Evolutionary conservation across 2,888 invertebrate genomes (phyloP).

Genomic region (Plutella xylostella): DNA sequence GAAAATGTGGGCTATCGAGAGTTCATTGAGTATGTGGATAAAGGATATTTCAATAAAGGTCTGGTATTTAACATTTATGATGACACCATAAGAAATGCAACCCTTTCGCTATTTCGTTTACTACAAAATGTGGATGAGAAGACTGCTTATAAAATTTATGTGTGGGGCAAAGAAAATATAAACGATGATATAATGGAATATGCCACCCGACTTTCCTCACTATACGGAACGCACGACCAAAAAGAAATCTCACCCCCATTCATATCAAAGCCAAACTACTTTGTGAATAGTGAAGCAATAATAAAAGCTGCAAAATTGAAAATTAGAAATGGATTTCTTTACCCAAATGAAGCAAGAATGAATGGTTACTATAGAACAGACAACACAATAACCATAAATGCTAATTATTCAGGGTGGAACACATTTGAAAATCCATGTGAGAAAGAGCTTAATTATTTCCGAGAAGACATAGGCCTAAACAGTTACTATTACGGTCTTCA

Average conservation of each 20-base stretch:
- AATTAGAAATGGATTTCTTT: constrained; percentile 26
- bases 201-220: constrained; percentile 44
- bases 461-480: constrained; percentile 73
- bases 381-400: constrained; percentile 35
- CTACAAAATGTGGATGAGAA: constrained; percentile 44
- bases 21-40: constrained; percentile 30
- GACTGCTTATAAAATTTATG: constrained; percentile 34
- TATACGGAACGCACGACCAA: constrained; percentile 39
- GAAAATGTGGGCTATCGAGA: constrained; percentile 32
- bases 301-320: constrained; percentile 42
- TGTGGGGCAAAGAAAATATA: constrained; percentile 47
- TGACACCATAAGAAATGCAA: constrained; percentile 54
- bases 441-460: constrained; percentile 70
- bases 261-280: constrained; percentile 53
- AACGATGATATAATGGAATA: constrained; percentile 64
- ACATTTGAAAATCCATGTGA: constrained; percentile 52
- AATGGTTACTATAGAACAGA: constrained; percentile 32
- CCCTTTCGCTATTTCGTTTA: constrained; percentile 50
- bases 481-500: constrained; percentile 70
- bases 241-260: constrained; percentile 51
- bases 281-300: constrained; percentile 46
- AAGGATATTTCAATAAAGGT: constrained; percentile 36
- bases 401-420: constrained; percentile 65
- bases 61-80: constrained; percentile 60
- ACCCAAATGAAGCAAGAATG: constrained; percentile 17